Evolutionary conservation across 1,140 invertebrate genomes (phyloP).

Genomic region (Leptopilina clavipes): DNA sequence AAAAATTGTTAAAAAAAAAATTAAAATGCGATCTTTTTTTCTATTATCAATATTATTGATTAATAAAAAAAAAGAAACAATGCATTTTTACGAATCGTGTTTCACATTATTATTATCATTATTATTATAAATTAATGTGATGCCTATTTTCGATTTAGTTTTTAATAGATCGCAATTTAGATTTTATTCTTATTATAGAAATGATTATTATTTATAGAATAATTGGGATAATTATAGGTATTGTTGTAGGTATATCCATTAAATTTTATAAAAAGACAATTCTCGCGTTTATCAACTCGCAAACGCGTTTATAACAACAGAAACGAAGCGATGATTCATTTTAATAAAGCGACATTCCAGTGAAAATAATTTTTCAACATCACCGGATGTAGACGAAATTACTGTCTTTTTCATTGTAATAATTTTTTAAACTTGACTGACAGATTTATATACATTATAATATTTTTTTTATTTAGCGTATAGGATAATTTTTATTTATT

Average conservation of each 20-base stretch:
- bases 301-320: background rate
- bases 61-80: too few relatives aligned
- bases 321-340: constrained; percentile 22
- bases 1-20: background rate
- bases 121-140: too few relatives aligned
- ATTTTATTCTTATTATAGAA: background rate
- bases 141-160: too few relatives aligned
- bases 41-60: too few relatives aligned
- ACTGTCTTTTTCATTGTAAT: background rate
- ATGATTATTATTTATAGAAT: background rate
- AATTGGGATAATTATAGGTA: background rate
- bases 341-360: constrained; percentile 23
- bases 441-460: background rate
- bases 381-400: constrained; percentile 29
- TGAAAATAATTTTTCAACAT: constrained; percentile 26
- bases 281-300: constrained; percentile 5
- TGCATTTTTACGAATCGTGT: too few relatives aligned
- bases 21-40: background rate
- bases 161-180: too few relatives aligned
- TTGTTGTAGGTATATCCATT: background rate
- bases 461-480: too few relatives aligned
- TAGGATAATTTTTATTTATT: too few relatives aligned
- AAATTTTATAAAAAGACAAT: background rate
- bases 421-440: background rate
- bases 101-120: too few relatives aligned